Evolutionary conservation across 2,113 vertebrate species (phyloP).

Genomic region (Andinoacara biseriatus): DNA sequence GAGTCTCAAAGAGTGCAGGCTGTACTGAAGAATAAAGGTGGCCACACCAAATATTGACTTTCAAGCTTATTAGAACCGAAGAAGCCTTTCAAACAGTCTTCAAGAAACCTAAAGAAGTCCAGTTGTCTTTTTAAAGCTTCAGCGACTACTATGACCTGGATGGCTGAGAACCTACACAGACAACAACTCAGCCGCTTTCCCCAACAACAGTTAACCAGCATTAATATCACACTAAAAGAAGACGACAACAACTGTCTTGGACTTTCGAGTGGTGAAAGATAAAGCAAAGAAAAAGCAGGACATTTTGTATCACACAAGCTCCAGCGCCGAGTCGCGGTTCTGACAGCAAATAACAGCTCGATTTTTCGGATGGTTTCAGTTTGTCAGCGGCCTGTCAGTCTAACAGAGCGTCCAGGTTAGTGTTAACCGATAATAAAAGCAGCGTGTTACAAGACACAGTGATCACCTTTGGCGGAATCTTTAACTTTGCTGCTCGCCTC

Average conservation of each 20-base stretch:
- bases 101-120: too few species aligned
- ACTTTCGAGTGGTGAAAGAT: neutral
- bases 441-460: accelerated
- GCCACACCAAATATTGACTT: too few species aligned
- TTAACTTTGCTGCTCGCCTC: conserved; percentile 15
- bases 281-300: neutral
- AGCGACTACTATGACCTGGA: too few species aligned
- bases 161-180: too few species aligned
- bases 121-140: too few species aligned
- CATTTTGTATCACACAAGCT: neutral
- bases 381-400: neutral
- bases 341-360: neutral
- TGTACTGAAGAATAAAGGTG: too few species aligned
- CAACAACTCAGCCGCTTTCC: too few species aligned
- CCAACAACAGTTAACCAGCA: too few species aligned
- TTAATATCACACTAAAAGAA: too few species aligned
- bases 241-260: neutral
- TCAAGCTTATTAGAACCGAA: too few species aligned
- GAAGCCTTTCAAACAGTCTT: too few species aligned
- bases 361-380: neutral
- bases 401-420: neutral
- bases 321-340: neutral
- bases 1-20: too few species aligned
- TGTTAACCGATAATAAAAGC: neutral
- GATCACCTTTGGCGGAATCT: conserved; percentile 60